Percentiles rank a stretch among this genome's conserved stretches.
Conservation (phyloP, 2,113 vertebrate genomes). For the Equus przewalskii region DNA sequence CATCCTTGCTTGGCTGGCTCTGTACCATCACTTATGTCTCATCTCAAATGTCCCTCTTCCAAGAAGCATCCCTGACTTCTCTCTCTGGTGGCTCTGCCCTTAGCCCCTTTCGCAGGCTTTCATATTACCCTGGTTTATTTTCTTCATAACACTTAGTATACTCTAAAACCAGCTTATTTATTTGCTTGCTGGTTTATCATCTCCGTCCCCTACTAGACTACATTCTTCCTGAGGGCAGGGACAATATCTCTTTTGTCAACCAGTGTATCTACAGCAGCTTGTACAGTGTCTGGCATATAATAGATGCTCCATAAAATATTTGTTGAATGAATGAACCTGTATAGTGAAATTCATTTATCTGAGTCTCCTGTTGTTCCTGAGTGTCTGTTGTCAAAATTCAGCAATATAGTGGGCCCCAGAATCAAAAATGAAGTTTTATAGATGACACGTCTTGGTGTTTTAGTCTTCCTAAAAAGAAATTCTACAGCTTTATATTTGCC, state of each 20-base stretch:
- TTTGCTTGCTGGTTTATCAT: background rate
- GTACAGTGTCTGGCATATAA: background rate
- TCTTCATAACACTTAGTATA: background rate
- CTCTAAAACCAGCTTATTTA: background rate
- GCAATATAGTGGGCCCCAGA: background rate
- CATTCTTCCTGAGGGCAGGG: background rate
- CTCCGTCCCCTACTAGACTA: background rate
- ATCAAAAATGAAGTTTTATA: background rate
- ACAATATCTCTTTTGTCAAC: background rate
- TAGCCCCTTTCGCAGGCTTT: background rate
- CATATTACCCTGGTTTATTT: background rate
- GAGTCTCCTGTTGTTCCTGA: background rate
- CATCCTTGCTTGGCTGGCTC: background rate
- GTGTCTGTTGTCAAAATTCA: background rate
- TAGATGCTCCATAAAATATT: background rate
- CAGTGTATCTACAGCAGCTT: background rate
- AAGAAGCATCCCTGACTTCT: background rate
- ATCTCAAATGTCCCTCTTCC: background rate
- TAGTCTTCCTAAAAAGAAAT: constrained; percentile 26
- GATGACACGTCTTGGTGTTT: background rate
- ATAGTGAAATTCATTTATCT: background rate
- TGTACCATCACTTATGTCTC: background rate
- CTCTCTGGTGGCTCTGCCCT: background rate
- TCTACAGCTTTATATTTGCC: background rate
- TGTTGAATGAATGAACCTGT: constrained; percentile 14